Percentiles rank a stretch among this genome's conserved stretches.
Conservation (phyloP, 2,888 invertebrate genomes). For the Erpobdella octoculata region DNA sequence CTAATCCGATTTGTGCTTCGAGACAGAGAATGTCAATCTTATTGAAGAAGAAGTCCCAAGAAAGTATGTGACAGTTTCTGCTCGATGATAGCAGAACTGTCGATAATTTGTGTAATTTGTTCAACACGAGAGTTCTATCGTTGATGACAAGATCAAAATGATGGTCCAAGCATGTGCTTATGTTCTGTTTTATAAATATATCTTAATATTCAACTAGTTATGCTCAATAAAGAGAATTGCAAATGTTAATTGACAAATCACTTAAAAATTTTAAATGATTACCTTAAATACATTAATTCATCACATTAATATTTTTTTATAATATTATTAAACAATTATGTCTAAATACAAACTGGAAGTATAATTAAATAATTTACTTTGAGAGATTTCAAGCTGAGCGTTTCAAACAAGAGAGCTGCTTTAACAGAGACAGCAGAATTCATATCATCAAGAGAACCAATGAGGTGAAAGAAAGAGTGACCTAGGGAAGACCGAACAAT, state of each 20-base stretch:
- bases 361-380: conserved; percentile 57
- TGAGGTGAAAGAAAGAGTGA: conserved; percentile 90
- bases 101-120: conserved; percentile 85
- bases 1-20: conserved; percentile 83
- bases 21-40: conserved; percentile 88
- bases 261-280: not conserved
- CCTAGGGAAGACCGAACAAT: conserved; percentile 64
- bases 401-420: conserved; percentile 81
- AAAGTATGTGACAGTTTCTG: conserved; percentile 77
- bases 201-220: not conserved
- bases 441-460: conserved; percentile 89
- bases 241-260: not conserved
- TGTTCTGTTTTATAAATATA: conserved; percentile 54
- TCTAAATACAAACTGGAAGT: not conserved
- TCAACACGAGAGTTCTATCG: conserved; percentile 90
- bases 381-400: conserved; percentile 79
- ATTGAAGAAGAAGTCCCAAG: conserved; percentile 95
- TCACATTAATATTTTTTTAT: not conserved
- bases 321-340: not conserved
- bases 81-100: conserved; percentile 60
- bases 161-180: conserved; percentile 86
- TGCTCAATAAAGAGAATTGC: not conserved
- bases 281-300: not conserved
- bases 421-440: conserved; percentile 90
- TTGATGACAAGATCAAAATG: conserved; percentile 95